These are phyloP conservation scores for Heteronetta atricapilla DNA, from an alignment of 2,113 vertebrate species.

Conservation along the genomic window DNA sequence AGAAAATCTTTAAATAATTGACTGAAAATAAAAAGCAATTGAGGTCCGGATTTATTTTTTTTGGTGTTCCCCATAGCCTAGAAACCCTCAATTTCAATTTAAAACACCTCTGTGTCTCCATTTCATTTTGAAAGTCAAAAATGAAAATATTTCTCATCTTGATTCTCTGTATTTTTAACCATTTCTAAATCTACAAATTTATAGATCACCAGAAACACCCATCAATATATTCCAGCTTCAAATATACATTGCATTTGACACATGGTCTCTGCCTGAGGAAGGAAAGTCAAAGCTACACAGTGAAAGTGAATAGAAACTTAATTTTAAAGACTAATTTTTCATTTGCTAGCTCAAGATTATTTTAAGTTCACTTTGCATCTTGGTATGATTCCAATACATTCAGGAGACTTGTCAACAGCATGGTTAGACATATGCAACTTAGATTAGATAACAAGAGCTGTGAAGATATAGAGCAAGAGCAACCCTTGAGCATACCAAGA, in stretches of 20 bases:
- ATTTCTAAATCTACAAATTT: neutral
- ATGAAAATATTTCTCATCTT: neutral
- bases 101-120: neutral
- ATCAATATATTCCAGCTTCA: neutral
- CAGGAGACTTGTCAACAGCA: conserved; percentile 24
- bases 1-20: neutral
- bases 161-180: neutral
- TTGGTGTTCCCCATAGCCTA: neutral
- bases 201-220: neutral
- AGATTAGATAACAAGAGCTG: neutral
- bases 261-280: neutral
- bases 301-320: neutral
- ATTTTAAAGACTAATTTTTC: neutral
- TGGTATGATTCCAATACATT: conserved; percentile 25
- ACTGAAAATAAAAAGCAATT: neutral
- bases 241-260: neutral
- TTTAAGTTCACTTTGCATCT: neutral
- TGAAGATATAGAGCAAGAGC: conserved; percentile 4
- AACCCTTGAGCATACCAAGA: neutral
- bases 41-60: neutral
- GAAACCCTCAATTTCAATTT: neutral
- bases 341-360: neutral
- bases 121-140: neutral
- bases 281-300: neutral
- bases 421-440: neutral